Percentiles rank a stretch among this genome's conserved stretches.
Conservation (phyloP, 2,888 invertebrate genomes). For the Monoplex corrugatus region DNA sequence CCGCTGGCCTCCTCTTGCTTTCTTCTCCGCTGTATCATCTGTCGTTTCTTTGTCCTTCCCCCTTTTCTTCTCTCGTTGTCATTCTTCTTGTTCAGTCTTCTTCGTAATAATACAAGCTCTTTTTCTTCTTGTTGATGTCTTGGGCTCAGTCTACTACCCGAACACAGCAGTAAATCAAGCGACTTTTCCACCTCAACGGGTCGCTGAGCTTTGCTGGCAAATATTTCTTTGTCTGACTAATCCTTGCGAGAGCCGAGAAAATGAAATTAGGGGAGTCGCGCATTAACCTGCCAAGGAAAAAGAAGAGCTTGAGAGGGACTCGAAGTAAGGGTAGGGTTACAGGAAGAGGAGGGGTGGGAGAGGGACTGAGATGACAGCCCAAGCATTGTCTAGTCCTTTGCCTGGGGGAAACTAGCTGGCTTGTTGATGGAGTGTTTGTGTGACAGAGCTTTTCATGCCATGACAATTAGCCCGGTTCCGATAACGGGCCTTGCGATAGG, state of each 20-base stretch:
- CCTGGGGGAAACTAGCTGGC: too few relatives aligned
- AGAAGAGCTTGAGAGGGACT: background rate
- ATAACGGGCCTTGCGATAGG: too few relatives aligned
- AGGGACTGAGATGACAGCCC: background rate
- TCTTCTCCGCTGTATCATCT: background rate
- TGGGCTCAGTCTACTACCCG: too few relatives aligned
- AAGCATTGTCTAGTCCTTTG: background rate
- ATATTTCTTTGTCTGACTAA: constrained; percentile 18
- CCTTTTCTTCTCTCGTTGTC: too few relatives aligned
- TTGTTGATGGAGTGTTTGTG: background rate
- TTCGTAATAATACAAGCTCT: too few relatives aligned
- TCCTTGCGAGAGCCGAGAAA: constrained; percentile 7
- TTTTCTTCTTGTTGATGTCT: too few relatives aligned
- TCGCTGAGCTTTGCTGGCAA: constrained; percentile 13
- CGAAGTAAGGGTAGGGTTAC: too few relatives aligned
- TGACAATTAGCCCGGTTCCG: background rate
- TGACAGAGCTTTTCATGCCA: background rate
- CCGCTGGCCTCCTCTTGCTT: background rate
- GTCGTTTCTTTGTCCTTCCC: too few relatives aligned
- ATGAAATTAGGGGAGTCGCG: constrained; percentile 7
- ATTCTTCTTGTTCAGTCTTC: too few relatives aligned
- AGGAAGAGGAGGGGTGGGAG: background rate
- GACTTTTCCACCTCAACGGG: background rate
- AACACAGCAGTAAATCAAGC: background rate
- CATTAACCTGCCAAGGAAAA: constrained; percentile 1